These are phyloP conservation scores for Polyploca ridens DNA, from an alignment of 2,888 invertebrate genomes.

Conservation along the genomic window DNA sequence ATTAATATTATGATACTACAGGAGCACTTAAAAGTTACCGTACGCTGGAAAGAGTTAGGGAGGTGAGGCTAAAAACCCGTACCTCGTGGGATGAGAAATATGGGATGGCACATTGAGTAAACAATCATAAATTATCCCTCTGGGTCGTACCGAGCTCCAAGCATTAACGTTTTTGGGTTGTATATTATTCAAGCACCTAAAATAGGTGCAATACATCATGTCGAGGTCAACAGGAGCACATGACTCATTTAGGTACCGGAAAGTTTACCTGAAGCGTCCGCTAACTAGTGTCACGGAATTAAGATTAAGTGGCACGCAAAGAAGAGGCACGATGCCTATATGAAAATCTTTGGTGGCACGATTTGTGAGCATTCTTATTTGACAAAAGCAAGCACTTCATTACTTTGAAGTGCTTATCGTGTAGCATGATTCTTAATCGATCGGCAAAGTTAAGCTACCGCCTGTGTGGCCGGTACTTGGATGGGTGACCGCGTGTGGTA, in stretches of 20 bases:
- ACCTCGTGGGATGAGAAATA: constrained; percentile 1
- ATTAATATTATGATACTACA: constrained; percentile 1
- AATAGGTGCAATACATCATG: not conserved
- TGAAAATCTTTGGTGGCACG: too few relatives aligned
- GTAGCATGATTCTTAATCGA: too few relatives aligned
- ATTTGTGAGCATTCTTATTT: not conserved
- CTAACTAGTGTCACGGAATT: not conserved
- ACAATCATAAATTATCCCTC: constrained; percentile 13
- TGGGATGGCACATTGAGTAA: constrained; percentile 8
- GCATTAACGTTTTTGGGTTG: constrained; percentile 9
- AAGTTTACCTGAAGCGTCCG: not conserved
- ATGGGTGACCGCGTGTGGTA: too few relatives aligned
- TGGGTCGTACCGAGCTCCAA: not conserved
- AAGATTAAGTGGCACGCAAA: not conserved
- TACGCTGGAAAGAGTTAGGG: not conserved
- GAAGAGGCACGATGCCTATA: too few relatives aligned
- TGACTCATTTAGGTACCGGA: not conserved
- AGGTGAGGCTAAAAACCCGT: not conserved
- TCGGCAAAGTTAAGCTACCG: too few relatives aligned
- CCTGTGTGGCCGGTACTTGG: too few relatives aligned
- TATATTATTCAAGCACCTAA: constrained; percentile 2
- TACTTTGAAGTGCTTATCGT: too few relatives aligned
- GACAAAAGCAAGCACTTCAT: too few relatives aligned
- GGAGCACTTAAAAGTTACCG: not conserved
- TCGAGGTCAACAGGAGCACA: not conserved